phyloP scores from a whole-genome alignment of 2,113 vertebrate species.

The Corvus cornix region DNA sequence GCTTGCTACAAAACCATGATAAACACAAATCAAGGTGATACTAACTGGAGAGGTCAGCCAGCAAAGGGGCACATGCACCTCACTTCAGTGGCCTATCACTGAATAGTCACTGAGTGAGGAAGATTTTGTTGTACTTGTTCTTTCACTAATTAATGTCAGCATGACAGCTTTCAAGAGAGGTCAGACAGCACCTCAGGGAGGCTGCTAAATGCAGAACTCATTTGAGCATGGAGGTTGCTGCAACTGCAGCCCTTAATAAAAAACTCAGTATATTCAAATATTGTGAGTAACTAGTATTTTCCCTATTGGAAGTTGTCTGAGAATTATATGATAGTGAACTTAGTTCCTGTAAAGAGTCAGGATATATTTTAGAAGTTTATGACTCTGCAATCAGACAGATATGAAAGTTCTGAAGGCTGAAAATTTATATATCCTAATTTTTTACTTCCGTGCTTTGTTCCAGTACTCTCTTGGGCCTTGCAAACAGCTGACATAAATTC shows the following conservation, averaged over 20 bases:
- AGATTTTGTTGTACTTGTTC: neutral
- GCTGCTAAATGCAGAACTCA: neutral
- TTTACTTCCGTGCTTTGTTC: neutral
- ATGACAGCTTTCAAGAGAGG: neutral
- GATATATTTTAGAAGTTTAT: neutral
- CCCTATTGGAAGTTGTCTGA: neutral
- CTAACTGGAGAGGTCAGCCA: neutral
- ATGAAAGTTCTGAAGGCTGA: neutral
- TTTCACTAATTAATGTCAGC: neutral
- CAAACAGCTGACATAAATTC: neutral
- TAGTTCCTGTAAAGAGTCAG: neutral
- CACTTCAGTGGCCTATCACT: neutral
- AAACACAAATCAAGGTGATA: neutral
- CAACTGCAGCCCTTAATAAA: neutral
- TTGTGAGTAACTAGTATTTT: neutral
- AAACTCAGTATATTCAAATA: neutral
- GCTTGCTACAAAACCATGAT: neutral
- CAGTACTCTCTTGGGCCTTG: neutral
- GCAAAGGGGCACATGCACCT: neutral
- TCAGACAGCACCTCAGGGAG: slow-evolving; percentile 10
- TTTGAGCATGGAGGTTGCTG: neutral
- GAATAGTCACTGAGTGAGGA: neutral
- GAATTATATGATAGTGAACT: neutral
- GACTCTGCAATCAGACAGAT: neutral
- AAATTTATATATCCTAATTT: neutral